Conservation (phyloP, 2,888 invertebrate species). For the Agriopis marginaria region DNA sequence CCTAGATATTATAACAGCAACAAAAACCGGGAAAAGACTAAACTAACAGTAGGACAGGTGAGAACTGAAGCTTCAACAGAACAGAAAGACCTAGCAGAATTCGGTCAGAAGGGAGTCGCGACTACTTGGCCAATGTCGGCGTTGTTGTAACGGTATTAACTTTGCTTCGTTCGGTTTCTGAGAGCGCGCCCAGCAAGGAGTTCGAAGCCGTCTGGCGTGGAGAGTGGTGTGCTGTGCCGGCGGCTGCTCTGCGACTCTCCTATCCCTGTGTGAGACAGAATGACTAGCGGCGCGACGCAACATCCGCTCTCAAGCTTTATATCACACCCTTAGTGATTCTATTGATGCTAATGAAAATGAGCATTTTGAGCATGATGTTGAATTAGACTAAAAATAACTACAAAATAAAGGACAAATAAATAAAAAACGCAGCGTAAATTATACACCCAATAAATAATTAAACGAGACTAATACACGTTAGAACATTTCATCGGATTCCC, state of each 20-base stretch:
- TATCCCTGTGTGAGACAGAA: conserved; percentile 86
- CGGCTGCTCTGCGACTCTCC: conserved; percentile 77
- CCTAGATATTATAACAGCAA: conserved; percentile 51
- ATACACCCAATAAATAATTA: conserved; percentile 19
- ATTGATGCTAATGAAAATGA: conserved; percentile 43
- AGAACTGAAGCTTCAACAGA: conserved; percentile 75
- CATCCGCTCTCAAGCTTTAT: conserved; percentile 59
- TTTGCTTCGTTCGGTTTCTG: conserved; percentile 88
- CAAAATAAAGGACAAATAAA: conserved; percentile 7
- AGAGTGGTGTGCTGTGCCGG: conserved; percentile 81
- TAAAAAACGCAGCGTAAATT: conserved; percentile 30
- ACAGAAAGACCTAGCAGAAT: conserved; percentile 84
- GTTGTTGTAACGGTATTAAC: conserved; percentile 85
- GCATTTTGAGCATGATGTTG: conserved; percentile 42
- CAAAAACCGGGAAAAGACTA: conserved; percentile 64
- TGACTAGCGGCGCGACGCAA: conserved; percentile 75
- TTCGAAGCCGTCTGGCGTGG: conserved; percentile 91
- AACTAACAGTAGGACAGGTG: conserved; percentile 76
- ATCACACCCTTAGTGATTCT: conserved; percentile 54
- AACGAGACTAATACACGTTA: conserved; percentile 23
- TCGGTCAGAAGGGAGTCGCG: conserved; percentile 84
- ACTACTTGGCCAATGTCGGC: conserved; percentile 84
- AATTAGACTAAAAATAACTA: conserved; percentile 7
- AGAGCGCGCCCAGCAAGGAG: conserved; percentile 93
- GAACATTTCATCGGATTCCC: conserved; percentile 52